phyloP scores from a whole-genome alignment of 1,140 invertebrate species.

The Zaprionus inermis region DNA sequence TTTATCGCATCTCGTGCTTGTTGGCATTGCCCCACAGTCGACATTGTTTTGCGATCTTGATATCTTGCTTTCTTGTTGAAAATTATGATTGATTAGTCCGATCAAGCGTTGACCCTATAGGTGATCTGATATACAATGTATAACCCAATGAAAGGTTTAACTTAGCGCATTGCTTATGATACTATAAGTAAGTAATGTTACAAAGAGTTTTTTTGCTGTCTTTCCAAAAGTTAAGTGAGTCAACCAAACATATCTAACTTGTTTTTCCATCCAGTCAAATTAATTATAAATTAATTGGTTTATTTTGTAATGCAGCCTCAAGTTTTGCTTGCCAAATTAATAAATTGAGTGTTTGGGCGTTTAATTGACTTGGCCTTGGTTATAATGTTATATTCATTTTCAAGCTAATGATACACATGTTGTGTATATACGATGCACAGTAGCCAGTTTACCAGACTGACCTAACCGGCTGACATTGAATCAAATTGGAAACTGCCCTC shows the following conservation, averaged over 20 bases:
- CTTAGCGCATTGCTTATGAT: conserved; percentile 56
- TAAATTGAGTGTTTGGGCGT: conserved; percentile 36
- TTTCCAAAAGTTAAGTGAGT: background rate
- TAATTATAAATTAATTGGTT: conserved; percentile 23
- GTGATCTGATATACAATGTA: background rate
- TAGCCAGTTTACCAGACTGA: conserved; percentile 8
- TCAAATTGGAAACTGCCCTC: background rate
- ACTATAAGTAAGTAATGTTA: background rate
- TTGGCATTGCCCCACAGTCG: conserved; percentile 46
- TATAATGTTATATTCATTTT: conserved; percentile 39
- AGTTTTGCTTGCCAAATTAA: conserved; percentile 24
- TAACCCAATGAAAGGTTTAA: conserved; percentile 55
- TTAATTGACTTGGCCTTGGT: conserved; percentile 37
- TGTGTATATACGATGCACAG: conserved; percentile 16
- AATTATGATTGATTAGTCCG: conserved; percentile 76
- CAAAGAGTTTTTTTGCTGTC: background rate
- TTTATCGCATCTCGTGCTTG: conserved; percentile 40
- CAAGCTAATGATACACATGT: conserved; percentile 29
- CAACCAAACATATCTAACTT: background rate
- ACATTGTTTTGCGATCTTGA: conserved; percentile 49
- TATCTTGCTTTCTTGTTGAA: conserved; percentile 55
- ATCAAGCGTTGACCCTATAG: conserved; percentile 43
- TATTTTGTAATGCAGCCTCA: conserved; percentile 19
- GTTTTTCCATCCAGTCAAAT: background rate
- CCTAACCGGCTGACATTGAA: conserved; percentile 17